phyloP scores from a whole-genome alignment of 2,113 vertebrate species.

The Athene noctua region DNA sequence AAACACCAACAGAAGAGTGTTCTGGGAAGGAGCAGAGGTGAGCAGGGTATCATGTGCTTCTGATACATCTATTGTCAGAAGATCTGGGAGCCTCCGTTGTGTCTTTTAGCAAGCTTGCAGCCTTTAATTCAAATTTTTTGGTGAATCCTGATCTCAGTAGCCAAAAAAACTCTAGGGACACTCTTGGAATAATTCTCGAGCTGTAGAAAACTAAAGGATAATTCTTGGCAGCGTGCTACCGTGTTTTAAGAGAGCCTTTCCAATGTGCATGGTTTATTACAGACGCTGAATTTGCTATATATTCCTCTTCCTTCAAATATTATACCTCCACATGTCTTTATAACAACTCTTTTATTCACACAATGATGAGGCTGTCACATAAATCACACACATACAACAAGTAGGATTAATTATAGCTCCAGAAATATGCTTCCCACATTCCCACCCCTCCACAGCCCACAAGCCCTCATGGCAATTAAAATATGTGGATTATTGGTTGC shows the following conservation, averaged over 20 bases:
- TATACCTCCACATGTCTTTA: not conserved
- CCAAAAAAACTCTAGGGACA: not conserved
- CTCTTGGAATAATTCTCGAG: not conserved
- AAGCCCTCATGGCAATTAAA: slow-evolving; percentile 51
- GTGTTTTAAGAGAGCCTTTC: not conserved
- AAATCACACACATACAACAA: not conserved
- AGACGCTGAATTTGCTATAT: not conserved
- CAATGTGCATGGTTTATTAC: not conserved
- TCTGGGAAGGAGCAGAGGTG: not conserved
- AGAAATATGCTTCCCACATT: slow-evolving; percentile 26
- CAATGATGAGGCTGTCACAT: not conserved
- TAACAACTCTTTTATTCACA: not conserved
- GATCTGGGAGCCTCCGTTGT: not conserved
- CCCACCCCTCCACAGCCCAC: slow-evolving; percentile 31
- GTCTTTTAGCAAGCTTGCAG: not conserved
- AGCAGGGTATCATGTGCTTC: not conserved
- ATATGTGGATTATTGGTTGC: slow-evolving; percentile 23
- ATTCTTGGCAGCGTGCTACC: not conserved
- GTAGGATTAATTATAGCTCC: slow-evolving; percentile 41
- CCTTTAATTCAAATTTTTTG: not conserved
- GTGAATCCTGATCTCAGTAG: not conserved
- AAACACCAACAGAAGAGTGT: not conserved
- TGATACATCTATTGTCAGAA: not conserved
- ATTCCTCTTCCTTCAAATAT: not conserved
- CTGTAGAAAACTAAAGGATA: not conserved